These are phyloP conservation scores for Pseudopipra pipra DNA, from an alignment of 2,113 vertebrate species.

Conservation along the genomic window DNA sequence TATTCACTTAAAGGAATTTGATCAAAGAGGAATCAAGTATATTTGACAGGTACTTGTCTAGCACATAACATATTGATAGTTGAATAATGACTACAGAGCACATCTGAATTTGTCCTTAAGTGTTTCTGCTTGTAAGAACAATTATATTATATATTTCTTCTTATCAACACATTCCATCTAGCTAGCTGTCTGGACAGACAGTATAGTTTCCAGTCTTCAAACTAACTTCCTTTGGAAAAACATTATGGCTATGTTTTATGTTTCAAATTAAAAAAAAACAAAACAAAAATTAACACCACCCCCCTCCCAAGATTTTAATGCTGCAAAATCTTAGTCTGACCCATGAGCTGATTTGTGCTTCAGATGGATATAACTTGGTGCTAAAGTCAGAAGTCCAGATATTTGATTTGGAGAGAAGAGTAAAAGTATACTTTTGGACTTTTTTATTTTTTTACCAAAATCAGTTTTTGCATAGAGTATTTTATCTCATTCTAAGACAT, in stretches of 20 bases:
- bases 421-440: neutral
- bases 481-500: neutral
- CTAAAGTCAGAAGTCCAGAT: neutral
- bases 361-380: neutral
- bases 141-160: neutral
- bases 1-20: neutral
- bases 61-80: neutral
- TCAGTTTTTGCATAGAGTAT: neutral
- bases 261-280: neutral
- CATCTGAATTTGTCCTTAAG: neutral
- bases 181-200: neutral
- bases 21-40: neutral
- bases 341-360: neutral
- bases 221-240: neutral
- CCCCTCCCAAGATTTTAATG: neutral
- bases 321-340: neutral
- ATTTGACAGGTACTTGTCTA: conserved; percentile 8
- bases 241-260: neutral
- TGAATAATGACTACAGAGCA: neutral
- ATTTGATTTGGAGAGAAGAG: neutral
- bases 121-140: neutral
- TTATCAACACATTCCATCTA: neutral
- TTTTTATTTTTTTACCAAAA: neutral
- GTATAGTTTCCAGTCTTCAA: neutral
- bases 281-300: neutral